Evolutionary conservation across 1,140 invertebrate species (phyloP), one percentile per base, ranked within the genome.

Genomic region (Drosophila sp.): DNA sequence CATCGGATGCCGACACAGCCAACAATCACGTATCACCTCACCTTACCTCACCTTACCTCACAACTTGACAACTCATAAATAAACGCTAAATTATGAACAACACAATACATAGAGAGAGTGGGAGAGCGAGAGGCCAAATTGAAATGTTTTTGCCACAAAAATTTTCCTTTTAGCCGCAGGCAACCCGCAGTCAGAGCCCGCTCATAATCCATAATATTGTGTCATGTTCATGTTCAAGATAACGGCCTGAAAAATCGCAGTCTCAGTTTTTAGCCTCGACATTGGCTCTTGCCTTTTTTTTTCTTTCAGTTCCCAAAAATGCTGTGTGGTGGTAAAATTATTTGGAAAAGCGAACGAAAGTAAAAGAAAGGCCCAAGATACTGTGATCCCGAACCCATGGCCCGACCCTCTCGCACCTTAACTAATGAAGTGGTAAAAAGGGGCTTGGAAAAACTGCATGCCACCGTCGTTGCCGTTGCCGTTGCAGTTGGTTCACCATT

Each of bases 171-270:
- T 76, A 67, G 57, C 55, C 10, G 63, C 32, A 38, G 64, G 47
- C 50, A 70, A n/a, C 58, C 60, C 60, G 66, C 64, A 81, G 50
- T 25, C 58, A 60, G 27, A 70, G 80, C 38, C 72, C 63, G 38
- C 80, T 89, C 84, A 89, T 89, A 89, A 89, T 84, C 77, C 77
- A 84, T 84, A 89, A 89, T 89, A 89, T 89, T 89, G 84, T 89
- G 84, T 90, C 84, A 89, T 89, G 84, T 89, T 89, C 84, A 89
- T 80, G 85, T 89, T 89, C 84, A 50, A 27, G 44, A 47, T 23
- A 47, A 25, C 44, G 44, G 44, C 5, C 44, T 40, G 8, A 17
- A 87, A 71, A 77, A 33, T 54, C 70, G 71, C 44, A 58, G 75
- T 35, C 50, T 30, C 72, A 41, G 66, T 44, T 35, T 11, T 60